phyloP scores from a whole-genome alignment of 2,888 invertebrate genomes.

The Ophion obscuratus region DNA sequence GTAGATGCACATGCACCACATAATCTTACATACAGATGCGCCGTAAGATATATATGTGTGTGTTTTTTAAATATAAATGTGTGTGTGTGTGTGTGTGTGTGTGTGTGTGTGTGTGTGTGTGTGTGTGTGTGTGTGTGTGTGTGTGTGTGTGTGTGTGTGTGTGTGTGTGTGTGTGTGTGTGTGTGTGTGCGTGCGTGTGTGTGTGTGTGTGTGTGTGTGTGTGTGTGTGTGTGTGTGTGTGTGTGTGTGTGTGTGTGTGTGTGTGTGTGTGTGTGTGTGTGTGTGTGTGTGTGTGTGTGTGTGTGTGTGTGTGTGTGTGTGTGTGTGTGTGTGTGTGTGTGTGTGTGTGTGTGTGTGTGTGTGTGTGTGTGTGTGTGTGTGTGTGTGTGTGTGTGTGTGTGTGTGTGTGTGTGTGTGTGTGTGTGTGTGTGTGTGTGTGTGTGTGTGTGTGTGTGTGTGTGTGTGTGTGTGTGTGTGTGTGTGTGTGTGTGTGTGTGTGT shows the following conservation, averaged over 20 bases:
- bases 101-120: slow-evolving; percentile 11
- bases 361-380: too few relatives aligned
- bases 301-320: neutral
- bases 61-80: neutral
- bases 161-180: slow-evolving; percentile 8
- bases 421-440: neutral
- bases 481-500: neutral
- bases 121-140: slow-evolving; percentile 8
- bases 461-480: too few relatives aligned
- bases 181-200: slow-evolving; percentile 7
- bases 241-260: neutral
- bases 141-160: slow-evolving; percentile 10
- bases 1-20: slow-evolving; percentile 26
- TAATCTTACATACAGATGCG: neutral
- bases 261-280: neutral
- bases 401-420: too few relatives aligned
- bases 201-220: neutral
- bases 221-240: too few relatives aligned
- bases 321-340: neutral
- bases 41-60: neutral
- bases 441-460: neutral
- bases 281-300: neutral
- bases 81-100: too few relatives aligned
- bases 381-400: neutral
- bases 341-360: neutral